Evolutionary conservation across 2,797 vertebrate genomes (phyloP).

Genomic region (Mycteria americana): DNA sequence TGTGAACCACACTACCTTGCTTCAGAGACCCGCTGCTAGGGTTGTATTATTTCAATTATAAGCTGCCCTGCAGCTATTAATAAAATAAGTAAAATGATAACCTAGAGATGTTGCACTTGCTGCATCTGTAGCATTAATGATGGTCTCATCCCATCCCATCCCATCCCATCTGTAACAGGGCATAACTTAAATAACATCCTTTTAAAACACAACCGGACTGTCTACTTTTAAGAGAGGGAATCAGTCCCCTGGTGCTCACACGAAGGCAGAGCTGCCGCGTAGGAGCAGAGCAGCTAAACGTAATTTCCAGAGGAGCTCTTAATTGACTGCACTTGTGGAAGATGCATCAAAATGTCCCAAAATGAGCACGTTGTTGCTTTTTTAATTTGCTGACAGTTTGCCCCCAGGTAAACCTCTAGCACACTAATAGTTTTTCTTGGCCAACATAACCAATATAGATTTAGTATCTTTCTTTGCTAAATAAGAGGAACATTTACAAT

Average conservation of each 20-base stretch:
- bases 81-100: background rate
- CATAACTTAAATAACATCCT: background rate
- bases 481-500: constrained; percentile 27
- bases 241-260: background rate
- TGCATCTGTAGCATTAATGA: background rate
- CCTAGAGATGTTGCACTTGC: background rate
- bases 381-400: constrained; percentile 20
- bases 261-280: background rate
- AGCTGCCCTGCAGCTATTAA: background rate
- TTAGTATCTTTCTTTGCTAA: background rate
- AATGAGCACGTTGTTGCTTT: background rate
- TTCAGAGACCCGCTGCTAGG: background rate
- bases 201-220: background rate
- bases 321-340: constrained; percentile 32
- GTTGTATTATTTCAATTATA: background rate
- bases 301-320: background rate
- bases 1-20: background rate
- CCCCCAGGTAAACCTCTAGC: constrained; percentile 1
- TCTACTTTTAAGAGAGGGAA: background rate
- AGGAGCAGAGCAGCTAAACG: background rate
- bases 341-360: constrained; percentile 27
- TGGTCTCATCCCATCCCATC: background rate
- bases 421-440: constrained; percentile 1
- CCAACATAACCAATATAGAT: background rate
- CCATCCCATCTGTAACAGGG: background rate